Evolutionary conservation across 2,888 invertebrate genomes (phyloP), one percentile per base, ranked within the genome.

Genomic region (Heliconius cydno): DNA sequence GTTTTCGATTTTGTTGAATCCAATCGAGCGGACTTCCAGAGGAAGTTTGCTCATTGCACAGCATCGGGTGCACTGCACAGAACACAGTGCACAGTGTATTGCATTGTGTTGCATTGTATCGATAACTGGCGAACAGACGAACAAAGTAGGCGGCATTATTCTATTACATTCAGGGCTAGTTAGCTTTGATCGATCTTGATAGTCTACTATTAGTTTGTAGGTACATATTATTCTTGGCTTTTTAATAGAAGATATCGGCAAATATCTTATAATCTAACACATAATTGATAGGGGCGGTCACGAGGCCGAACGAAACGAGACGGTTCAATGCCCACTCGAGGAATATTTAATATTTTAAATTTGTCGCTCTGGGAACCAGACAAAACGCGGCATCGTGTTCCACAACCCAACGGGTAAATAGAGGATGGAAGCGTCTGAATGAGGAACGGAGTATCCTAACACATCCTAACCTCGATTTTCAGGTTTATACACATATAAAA

Each of bases 41-140:
- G 77, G 30, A 82, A 81, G 76, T 82, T 78, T 65, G 57, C 81
- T 81, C 76, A 72, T 82, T 79, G 74, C 77, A 72, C 65, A 25
- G 34, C 77, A 76, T 77, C 75, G 77, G 79, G n/a, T 28, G 77
- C 77, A 73, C 10, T 60, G n/a, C 60, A 60, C n/a, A 52, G 52
- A 19, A 19, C 19, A 52, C 52, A 52, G 52, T 52, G 52, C 52
- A 52, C 46, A 71, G 78, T 77, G 25, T 41, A 19, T 28, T 67
- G 34, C 30, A 68, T 57, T 72, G 72, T 30, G 52, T 13, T 57
- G 75, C 13, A 75, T 46, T 75, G 60, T 79, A 63, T 68, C 60
- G 68, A 79, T 60, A 75, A 75, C 41, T 79, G 60, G 63, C 74
- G 46, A 60, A 41, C 75, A 28, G 63, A 79, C 63, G 68, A 28